Evolutionary conservation across 2,113 vertebrate genomes (phyloP).

Genomic region (Chunga burmeisteri): DNA sequence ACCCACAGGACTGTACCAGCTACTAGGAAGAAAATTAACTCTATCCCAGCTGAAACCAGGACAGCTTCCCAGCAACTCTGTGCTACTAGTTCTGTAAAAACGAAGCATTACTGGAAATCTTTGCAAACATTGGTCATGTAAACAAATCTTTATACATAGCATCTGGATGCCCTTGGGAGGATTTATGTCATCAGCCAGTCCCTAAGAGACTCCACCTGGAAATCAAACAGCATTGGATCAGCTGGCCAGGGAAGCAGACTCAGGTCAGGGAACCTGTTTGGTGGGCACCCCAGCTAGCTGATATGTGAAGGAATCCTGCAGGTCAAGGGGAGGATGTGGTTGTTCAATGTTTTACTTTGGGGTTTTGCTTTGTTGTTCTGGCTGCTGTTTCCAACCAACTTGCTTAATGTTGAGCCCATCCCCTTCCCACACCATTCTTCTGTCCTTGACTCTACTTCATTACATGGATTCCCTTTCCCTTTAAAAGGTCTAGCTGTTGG

Average conservation of each 20-base stretch:
- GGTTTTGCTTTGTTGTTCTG: neutral
- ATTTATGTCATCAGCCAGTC: neutral
- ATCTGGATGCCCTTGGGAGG: neutral
- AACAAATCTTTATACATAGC: slow-evolving; percentile 5
- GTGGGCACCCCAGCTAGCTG: neutral
- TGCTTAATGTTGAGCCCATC: neutral
- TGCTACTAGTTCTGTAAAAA: neutral
- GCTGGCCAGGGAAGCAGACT: neutral
- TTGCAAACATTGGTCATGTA: slow-evolving; percentile 31
- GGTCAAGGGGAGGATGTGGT: neutral
- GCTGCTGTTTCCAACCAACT: neutral
- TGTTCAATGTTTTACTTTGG: neutral
- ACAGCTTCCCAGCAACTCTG: neutral
- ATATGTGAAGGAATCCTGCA: neutral
- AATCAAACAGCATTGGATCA: neutral
- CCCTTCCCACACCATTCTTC: neutral
- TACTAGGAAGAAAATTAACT: too few relatives aligned
- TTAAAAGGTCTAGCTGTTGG: neutral
- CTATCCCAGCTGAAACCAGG: too few relatives aligned
- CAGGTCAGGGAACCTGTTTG: neutral
- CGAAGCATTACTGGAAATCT: neutral
- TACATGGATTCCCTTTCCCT: neutral
- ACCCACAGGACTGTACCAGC: too few relatives aligned
- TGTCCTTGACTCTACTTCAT: neutral
- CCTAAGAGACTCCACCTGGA: neutral